A percentile compares a stretch with the other conserved stretches of the same genome.
Evolutionary conservation across 1,140 invertebrate species (phyloP).

Genomic region (Drosophila murphyi): DNA sequence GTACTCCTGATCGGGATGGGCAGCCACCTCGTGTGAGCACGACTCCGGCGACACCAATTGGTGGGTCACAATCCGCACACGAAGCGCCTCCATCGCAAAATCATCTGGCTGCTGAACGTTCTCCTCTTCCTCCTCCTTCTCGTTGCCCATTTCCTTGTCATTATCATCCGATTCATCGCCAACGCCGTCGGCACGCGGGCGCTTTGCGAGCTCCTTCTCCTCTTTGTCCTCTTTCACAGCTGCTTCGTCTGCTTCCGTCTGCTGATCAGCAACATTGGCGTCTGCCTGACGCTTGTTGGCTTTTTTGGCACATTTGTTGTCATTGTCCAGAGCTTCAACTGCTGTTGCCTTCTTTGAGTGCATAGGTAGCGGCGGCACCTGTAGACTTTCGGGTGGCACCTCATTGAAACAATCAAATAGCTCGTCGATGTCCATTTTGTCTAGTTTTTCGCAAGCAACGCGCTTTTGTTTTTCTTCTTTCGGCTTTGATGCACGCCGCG

Average conservation of each 20-base stretch:
- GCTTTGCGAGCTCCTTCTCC: conserved; percentile 30
- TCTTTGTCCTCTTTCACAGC: background rate
- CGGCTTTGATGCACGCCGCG: conserved; percentile 5
- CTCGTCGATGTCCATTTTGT: conserved; percentile 79
- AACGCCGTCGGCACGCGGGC: conserved; percentile 10
- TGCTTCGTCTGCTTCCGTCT: background rate
- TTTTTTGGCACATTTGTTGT: conserved; percentile 30
- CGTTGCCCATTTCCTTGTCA: background rate
- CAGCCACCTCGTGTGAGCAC: conserved; percentile 96
- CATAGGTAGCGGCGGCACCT: conserved; percentile 16
- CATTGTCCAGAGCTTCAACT: background rate
- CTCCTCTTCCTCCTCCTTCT: conserved; percentile 5
- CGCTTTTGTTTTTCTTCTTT: background rate
- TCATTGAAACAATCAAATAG: conserved; percentile 78
- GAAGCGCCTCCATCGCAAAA: conserved; percentile 72
- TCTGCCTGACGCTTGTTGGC: conserved; percentile 42
- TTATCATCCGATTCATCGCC: conserved; percentile 10
- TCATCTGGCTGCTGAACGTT: conserved; percentile 60
- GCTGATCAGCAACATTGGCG: background rate
- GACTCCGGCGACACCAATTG: conserved; percentile 94
- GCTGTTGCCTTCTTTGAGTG: conserved; percentile 3
- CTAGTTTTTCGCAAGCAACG: background rate
- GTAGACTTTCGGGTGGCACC: conserved; percentile 37
- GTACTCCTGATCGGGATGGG: conserved; percentile 94
- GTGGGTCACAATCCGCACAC: conserved; percentile 91